Evolutionary conservation across 2,888 invertebrate genomes (phyloP), one percentile per base, ranked within the genome.

Genomic region (Myopa tessellatipennis): DNA sequence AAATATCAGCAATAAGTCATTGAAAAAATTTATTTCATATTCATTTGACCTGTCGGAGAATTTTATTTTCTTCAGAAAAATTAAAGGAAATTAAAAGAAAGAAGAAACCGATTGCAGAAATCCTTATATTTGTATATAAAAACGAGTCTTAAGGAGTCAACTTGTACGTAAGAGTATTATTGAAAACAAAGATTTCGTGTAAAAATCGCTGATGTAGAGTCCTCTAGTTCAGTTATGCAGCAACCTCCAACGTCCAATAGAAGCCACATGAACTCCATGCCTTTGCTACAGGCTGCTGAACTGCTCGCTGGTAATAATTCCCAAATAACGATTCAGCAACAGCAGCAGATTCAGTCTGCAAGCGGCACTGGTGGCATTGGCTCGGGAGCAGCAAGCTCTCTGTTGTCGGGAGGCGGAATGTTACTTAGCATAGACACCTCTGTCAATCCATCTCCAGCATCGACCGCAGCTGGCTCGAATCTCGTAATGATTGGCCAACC

Each of bases 171-270:
- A 26, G 26, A 26, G 26, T 26, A 26, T 26, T 26, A 26, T 26
- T 26, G 26, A 26, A 26, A 26, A 26, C 26, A 26, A 26, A 26
- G 26, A 26, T 26, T 26, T 26, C 26, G 1, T 26, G 6, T 45
- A 18, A 79, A 79, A 60, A 82, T 82, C 82, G 81, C 82, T 73
- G 91, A 91, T 84, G 90, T 90, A 85, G 91, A 91, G 83, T 88
- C 89, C 84, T 90, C 91, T 80, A 91, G 91, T 84, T 91, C 91
- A 83, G 86, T 87, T 76, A 85, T 87, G 79, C 89, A 88, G 79
- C 88, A 88, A 83, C 85, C 88, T 78, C 87, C 89, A 65, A 85
- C 87, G 50, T 87, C 89, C 67, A 87, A 85, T 36, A 83, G 83
- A 75, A 84, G 82, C 63, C 83, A 83, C 79, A 81, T 84, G n/a